Percentiles rank a stretch among this genome's conserved stretches.
These are phyloP conservation scores for Salmo trutta DNA, from an alignment of 2,797 vertebrate species.

Conservation along the genomic window DNA sequence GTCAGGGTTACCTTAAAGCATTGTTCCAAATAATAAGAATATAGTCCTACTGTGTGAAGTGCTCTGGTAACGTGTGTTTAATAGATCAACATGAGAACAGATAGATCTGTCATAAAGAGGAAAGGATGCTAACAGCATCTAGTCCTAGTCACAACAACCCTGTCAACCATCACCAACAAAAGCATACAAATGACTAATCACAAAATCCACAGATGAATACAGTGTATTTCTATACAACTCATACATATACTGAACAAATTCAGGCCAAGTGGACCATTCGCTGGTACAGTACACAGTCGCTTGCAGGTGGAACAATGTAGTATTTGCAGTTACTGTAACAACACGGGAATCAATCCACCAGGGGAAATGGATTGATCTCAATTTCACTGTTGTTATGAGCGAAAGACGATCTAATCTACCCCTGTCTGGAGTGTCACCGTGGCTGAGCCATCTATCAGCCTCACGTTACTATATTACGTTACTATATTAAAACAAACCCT, in stretches of 20 bases:
- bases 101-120: background rate
- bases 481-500: too few relatives aligned
- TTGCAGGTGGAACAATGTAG: background rate
- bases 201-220: background rate
- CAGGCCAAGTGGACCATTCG: background rate
- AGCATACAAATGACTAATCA: background rate
- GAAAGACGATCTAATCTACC: background rate
- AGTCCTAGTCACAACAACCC: background rate
- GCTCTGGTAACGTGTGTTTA: background rate
- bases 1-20: slow-evolving; percentile 10
- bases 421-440: background rate
- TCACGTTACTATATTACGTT: too few relatives aligned
- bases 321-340: background rate
- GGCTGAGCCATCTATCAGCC: background rate
- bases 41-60: background rate
- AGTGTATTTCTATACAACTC: background rate
- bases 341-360: background rate
- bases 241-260: background rate
- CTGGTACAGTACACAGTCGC: background rate
- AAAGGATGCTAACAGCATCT: background rate
- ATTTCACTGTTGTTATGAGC: background rate
- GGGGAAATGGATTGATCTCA: background rate
- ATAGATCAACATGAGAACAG: background rate
- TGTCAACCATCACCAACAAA: background rate
- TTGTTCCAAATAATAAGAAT: background rate